Base-by-base conservation (phyloP, 2,113 vertebrate genomes). In the Etia nguti region DNA sequence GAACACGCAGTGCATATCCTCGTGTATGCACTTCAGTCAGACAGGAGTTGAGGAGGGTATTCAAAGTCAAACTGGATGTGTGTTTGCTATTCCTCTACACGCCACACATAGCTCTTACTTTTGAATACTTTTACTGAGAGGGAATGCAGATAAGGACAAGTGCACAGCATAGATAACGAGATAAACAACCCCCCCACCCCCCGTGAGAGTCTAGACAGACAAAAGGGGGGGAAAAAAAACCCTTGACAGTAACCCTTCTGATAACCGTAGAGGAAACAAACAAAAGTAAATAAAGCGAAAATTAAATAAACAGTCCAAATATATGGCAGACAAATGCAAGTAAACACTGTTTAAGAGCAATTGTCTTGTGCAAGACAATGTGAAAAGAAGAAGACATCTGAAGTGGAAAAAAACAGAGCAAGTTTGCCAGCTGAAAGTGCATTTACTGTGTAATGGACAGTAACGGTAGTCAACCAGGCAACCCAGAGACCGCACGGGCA, bases 401-500 rank as follows among this genome's bases (percentile, higher is more conserved):
- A 90, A 70, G 87, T 83, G 56, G 55, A 88, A 70, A 84, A 84
- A 88, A 83, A 90, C 84, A 84, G 83, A 86, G 56, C 59, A 70
- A 81, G 89, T 90, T 94, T 92, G 92, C 94, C 90, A 85, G 89
- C 92, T 95, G 93, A 96, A 96, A 95, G 89, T 91, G 94, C 94
- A 60, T 95, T 95, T 95, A 91, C 88, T 95, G 95, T 93, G 93
- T 90, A 95, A 93, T 93, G 94, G 56, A 92, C 70, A 41, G 89
- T 79, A 65, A 46, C 1, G 84, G 89, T 46, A 9, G 86, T 91
- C 88, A 46, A 81, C 91, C 92, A 92, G 92, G 92, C 88, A 2
- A 62, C 73, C 7, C 8, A 16, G 10, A 79, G 50, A 24, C 13
- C 4, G 54, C 8, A 56, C 10, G 36, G 41, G 46, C 7, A 77